Base-by-base conservation (phyloP, 2,113 vertebrate species). In the Grammomys surdaster region DNA sequence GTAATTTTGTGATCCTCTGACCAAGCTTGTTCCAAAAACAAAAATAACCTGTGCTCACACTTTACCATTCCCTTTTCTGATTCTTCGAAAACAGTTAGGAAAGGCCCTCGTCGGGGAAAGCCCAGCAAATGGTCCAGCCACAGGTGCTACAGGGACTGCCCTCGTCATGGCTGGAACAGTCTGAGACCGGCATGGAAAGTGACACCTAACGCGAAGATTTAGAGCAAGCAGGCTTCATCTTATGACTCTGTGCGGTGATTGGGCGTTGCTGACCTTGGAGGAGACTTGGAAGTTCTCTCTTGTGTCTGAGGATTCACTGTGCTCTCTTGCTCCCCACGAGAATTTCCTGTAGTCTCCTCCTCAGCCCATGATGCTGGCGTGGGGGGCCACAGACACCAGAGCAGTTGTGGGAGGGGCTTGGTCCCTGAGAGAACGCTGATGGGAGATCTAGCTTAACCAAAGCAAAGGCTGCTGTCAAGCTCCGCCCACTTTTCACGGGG, bases 1-100 rank as follows among this genome's bases (percentile, higher is more conserved):
- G 43, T 46, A 3, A 43, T 63, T 88, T 88, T 60, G 24, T 84
- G 73, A 92, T 65, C 67, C 63, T 92, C 67, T 69, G n/a, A 84
- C 36, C 93, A 60, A 58, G 36, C 43, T 77, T 89, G 54, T 17
- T 88, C 48, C 73, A 75, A 90, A 94, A 88, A 13, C 56, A 82
- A 70, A 93, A 60, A 22, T 76, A 80, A n/a, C 43, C n/a, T 72
- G 46, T 87, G 54, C 56, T 76, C 24, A 65, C 8, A 75, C 10
- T 82, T 69, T 40, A 28, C 69, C 69, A 63, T 67, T 73, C 46
- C 40, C 46, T 92, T 92, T 31, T 8, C 48, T 72, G 36, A 72
- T 8, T 3, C 48, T 76, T 31, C 5, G 31, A 36, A 19, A 7
- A 51, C 19, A 63, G 11, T 72, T 56, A 91, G 4, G 16, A 84